A percentile compares a stretch with the other conserved stretches of the same genome.
Evolutionary conservation across 2,888 invertebrate species (phyloP).

Genomic region (Corythucha ciliata): DNA sequence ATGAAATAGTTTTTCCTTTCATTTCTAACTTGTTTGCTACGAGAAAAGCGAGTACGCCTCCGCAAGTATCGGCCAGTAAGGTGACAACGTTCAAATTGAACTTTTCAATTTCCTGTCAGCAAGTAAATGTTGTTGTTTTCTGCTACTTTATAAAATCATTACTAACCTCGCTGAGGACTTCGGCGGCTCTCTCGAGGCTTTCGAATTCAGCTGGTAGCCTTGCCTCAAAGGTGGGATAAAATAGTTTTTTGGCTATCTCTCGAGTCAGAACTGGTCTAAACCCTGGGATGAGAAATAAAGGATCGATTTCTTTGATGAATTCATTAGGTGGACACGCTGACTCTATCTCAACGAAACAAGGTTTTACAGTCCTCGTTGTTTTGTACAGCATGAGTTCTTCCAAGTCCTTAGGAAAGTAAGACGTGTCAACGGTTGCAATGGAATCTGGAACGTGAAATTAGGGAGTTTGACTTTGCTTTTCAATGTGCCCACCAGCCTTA

Average conservation of each 20-base stretch:
- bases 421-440: too few relatives aligned
- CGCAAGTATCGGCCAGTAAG: conserved; percentile 52
- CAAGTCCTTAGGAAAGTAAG: too few relatives aligned
- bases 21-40: conserved; percentile 37
- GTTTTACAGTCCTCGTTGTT: not conserved
- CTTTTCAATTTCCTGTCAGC: conserved; percentile 1
- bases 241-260: conserved; percentile 14
- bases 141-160: too few relatives aligned
- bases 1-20: conserved; percentile 28
- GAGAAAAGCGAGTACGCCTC: conserved; percentile 50
- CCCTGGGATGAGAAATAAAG: conserved; percentile 27
- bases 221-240: conserved; percentile 26
- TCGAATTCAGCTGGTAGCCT: conserved; percentile 16
- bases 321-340: conserved; percentile 13
- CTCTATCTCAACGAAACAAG: conserved; percentile 17
- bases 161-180: conserved; percentile 2
- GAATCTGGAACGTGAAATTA: too few relatives aligned
- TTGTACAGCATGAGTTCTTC: too few relatives aligned
- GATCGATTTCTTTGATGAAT: conserved; percentile 15
- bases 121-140: too few relatives aligned
- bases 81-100: conserved; percentile 19
- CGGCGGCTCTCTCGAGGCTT: conserved; percentile 18
- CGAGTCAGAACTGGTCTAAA: conserved; percentile 18
- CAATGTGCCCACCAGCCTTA: too few relatives aligned
- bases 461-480: too few relatives aligned